Evolutionary conservation across 2,113 vertebrate species (phyloP).

Genomic region (Hypomesus transpacificus): DNA sequence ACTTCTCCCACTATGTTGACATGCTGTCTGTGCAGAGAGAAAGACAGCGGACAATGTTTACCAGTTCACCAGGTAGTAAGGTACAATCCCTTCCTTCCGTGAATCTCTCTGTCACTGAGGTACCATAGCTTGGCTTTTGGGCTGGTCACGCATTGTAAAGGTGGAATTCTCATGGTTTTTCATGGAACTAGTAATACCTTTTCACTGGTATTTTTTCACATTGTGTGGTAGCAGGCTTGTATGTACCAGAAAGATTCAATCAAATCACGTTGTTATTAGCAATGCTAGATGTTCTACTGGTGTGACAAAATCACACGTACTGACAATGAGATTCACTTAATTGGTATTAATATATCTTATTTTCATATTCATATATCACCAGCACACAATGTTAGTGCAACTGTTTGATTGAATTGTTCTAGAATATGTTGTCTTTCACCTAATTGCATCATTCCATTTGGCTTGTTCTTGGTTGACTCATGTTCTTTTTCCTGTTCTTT

Average conservation of each 20-base stretch:
- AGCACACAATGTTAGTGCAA: neutral
- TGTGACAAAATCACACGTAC: neutral
- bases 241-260: neutral
- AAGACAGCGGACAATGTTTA: neutral
- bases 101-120: neutral
- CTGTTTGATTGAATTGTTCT: neutral
- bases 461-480: neutral
- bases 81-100: neutral
- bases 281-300: neutral
- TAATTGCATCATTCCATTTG: neutral
- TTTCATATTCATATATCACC: neutral
- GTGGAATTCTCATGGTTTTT: neutral
- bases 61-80: constrained; percentile 3
- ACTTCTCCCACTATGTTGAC: neutral
- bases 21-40: constrained; percentile 5
- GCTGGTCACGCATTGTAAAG: neutral
- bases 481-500: constrained; percentile 20
- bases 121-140: neutral
- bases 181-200: neutral
- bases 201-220: neutral
- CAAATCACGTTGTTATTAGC: neutral
- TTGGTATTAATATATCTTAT: neutral
- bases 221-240: neutral
- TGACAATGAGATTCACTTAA: neutral
- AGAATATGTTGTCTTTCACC: neutral